Evolutionary conservation across 1,140 invertebrate genomes (phyloP).

Genomic region (Zaprionus kolodkinae): DNA sequence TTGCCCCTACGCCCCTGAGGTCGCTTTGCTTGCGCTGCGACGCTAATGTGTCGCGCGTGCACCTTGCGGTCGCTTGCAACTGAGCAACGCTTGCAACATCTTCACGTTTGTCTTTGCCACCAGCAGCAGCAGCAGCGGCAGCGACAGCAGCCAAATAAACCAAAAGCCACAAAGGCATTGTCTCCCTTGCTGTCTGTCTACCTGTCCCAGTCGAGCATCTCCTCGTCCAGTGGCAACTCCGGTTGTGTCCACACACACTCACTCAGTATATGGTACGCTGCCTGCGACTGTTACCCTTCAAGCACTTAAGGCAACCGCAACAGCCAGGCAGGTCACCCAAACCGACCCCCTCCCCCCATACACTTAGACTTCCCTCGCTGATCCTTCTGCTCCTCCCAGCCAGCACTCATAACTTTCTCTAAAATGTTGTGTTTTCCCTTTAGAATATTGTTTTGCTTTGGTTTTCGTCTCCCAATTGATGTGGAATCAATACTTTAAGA

Average conservation of each 20-base stretch:
- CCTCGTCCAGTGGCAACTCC: slow-evolving; percentile 6
- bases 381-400: background rate
- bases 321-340: slow-evolving; percentile 30
- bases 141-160: slow-evolving; percentile 25
- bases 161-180: slow-evolving; percentile 48
- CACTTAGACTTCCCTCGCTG: no score
- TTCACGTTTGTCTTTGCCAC: slow-evolving; percentile 50
- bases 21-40: slow-evolving; percentile 16
- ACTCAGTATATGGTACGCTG: slow-evolving; percentile 10
- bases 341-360: background rate
- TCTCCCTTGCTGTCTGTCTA: background rate
- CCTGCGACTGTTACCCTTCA: slow-evolving; percentile 27
- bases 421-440: background rate
- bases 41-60: slow-evolving; percentile 50
- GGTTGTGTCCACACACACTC: background rate
- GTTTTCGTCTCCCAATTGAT: background rate
- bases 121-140: slow-evolving; percentile 18
- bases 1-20: background rate
- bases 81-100: slow-evolving; percentile 28
- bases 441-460: background rate
- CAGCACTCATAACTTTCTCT: background rate
- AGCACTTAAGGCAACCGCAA: slow-evolving; percentile 57
- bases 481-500: background rate
- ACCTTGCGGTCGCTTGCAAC: slow-evolving; percentile 64
- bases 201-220: background rate